Evolutionary conservation across 2,113 vertebrate species (phyloP).

Genomic region (Cranoglanis bouderius): DNA sequence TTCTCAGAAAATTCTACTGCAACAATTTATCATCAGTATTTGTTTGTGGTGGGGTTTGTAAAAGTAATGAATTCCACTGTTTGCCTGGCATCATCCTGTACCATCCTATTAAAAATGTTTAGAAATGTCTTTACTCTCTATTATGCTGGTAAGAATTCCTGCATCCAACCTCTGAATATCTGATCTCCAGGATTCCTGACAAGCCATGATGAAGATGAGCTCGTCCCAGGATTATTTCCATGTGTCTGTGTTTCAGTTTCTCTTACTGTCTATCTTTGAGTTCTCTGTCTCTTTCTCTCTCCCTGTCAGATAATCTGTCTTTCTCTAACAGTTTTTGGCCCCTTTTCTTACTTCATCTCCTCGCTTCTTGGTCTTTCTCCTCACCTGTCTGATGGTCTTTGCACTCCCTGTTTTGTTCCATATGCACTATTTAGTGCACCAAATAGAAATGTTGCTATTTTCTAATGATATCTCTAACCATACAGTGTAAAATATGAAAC

Average conservation of each 20-base stretch:
- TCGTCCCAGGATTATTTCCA: conserved; percentile 49
- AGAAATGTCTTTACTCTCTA: background rate
- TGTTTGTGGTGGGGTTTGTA: background rate
- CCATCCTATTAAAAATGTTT: background rate
- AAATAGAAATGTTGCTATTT: background rate
- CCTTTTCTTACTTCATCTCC: background rate
- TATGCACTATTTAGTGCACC: background rate
- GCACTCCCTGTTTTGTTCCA: background rate
- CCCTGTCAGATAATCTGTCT: background rate
- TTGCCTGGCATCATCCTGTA: background rate
- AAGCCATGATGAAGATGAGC: conserved; percentile 50
- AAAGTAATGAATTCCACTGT: background rate
- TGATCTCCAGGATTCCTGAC: background rate
- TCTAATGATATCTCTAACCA: background rate
- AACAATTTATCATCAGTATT: background rate
- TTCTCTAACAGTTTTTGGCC: background rate
- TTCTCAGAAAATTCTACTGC: background rate
- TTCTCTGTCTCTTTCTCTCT: background rate
- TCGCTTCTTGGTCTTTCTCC: background rate
- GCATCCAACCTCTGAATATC: background rate
- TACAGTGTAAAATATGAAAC: too few relatives aligned
- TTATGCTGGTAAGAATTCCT: background rate
- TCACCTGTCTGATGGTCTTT: background rate
- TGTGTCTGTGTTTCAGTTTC: background rate
- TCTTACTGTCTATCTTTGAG: background rate